Conservation (phyloP, 1,140 invertebrate species). For the Reticulitermes speratus region DNA sequence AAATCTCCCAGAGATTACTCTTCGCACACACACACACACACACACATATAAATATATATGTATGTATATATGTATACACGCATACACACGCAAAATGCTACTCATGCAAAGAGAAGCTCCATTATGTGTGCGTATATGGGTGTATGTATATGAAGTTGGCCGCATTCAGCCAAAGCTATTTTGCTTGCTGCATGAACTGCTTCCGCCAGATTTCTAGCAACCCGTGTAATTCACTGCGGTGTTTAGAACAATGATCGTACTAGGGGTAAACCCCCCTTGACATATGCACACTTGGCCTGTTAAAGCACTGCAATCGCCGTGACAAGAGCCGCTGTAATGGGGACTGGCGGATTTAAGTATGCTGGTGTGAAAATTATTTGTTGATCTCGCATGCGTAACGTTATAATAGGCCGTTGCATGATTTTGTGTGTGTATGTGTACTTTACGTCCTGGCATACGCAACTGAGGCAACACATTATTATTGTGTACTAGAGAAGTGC, state of each 20-base stretch:
- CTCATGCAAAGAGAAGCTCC: neutral
- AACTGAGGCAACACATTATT: too few species aligned
- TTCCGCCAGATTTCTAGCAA: neutral
- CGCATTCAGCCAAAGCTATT: neutral
- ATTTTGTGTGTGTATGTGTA: too few species aligned
- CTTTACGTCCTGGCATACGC: too few species aligned
- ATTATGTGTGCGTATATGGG: neutral
- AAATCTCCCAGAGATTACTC: too few species aligned
- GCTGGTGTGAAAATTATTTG: too few species aligned
- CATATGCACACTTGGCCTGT: neutral
- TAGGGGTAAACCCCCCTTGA: neutral
- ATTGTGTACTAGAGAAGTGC: too few species aligned
- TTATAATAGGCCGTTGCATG: too few species aligned
- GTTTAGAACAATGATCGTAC: neutral
- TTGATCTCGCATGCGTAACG: too few species aligned
- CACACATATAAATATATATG: too few species aligned
- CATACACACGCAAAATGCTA: neutral
- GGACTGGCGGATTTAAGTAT: too few species aligned
- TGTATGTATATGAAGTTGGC: neutral
- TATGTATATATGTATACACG: too few species aligned
- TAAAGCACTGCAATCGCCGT: neutral
- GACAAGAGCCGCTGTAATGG: neutral
- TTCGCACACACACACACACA: too few species aligned
- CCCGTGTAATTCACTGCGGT: neutral
- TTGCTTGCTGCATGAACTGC: conserved; percentile 7